Evolutionary conservation across 2,888 invertebrate genomes (phyloP).

Genomic region (Psylliodes chrysocephalus): DNA sequence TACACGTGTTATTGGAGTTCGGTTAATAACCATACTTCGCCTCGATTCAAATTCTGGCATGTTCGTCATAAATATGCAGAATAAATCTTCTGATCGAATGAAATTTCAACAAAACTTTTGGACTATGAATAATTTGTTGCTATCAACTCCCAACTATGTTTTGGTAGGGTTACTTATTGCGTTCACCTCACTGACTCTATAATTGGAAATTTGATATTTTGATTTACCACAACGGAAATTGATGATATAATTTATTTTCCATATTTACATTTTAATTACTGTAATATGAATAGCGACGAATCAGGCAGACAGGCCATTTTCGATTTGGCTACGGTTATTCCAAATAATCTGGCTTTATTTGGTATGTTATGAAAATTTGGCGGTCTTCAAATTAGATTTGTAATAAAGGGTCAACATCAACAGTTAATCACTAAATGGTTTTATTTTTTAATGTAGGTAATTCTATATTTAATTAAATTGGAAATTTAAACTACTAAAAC

Average conservation of each 20-base stretch:
- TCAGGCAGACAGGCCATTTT: neutral
- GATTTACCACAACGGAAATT: constrained; percentile 37
- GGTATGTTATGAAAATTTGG: neutral
- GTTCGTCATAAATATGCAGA: constrained; percentile 25
- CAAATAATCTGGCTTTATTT: neutral
- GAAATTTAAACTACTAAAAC: too few species aligned
- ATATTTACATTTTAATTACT: constrained; percentile 40
- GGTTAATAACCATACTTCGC: too few species aligned
- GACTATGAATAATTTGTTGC: constrained; percentile 26
- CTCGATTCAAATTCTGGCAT: neutral
- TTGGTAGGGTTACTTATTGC: constrained; percentile 29
- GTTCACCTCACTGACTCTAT: constrained; percentile 28
- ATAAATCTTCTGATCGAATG: constrained; percentile 24
- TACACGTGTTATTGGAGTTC: too few species aligned
- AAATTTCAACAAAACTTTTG: constrained; percentile 31
- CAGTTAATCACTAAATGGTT: neutral
- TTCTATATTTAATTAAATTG: too few species aligned
- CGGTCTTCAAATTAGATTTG: too few species aligned
- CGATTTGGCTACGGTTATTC: neutral
- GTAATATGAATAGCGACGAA: too few species aligned
- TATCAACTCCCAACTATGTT: constrained; percentile 24
- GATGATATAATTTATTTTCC: constrained; percentile 40
- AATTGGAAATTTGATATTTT: constrained; percentile 38
- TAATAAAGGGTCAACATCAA: too few species aligned
- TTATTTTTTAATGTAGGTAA: too few species aligned